Evolutionary conservation across 37 sponge, comb jelly and placozoan species (phyloP).

Genomic region (Haliclona indistincta): DNA sequence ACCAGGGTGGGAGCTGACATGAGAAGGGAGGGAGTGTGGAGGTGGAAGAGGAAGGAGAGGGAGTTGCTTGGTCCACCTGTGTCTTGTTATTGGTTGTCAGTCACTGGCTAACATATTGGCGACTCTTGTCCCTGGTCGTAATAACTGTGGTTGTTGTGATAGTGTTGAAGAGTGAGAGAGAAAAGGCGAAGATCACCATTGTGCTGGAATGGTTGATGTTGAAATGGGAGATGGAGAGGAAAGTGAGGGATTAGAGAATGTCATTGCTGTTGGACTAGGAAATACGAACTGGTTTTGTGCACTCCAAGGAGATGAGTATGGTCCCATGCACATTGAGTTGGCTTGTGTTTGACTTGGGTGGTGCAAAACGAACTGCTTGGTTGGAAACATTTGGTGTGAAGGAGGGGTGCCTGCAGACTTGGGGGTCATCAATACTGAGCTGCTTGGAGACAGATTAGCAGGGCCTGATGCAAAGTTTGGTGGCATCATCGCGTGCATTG

Average conservation of each 20-base stretch:
- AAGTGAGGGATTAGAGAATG: constrained; percentile 50
- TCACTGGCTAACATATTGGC: no score
- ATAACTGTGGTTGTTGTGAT: no score
- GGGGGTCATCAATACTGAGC: constrained; percentile 82
- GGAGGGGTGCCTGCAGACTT: constrained; percentile 77
- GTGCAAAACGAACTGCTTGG: constrained; percentile 55
- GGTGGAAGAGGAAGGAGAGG: no score
- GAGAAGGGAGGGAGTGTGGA: no score
- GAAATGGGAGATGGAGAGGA: constrained; percentile 8
- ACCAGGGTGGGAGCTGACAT: no score
- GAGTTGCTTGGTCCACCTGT: no score
- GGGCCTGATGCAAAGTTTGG: constrained; percentile 25
- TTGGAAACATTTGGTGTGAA: neutral
- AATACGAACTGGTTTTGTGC: constrained; percentile 83
- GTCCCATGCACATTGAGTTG: constrained; percentile 18
- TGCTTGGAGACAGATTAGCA: constrained; percentile 60
- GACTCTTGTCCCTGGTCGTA: no score
- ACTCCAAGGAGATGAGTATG: constrained; percentile 57
- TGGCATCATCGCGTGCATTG: constrained; percentile 52
- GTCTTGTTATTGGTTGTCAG: no score
- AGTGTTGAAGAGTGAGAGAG: no score
- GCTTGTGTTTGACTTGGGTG: constrained; percentile 31
- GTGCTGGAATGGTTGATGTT: neutral
- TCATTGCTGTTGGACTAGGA: constrained; percentile 56
- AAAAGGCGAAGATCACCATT: constrained; percentile 8